phyloP scores from a whole-genome alignment of 2,113 vertebrate species.

The Rhea americana region DNA sequence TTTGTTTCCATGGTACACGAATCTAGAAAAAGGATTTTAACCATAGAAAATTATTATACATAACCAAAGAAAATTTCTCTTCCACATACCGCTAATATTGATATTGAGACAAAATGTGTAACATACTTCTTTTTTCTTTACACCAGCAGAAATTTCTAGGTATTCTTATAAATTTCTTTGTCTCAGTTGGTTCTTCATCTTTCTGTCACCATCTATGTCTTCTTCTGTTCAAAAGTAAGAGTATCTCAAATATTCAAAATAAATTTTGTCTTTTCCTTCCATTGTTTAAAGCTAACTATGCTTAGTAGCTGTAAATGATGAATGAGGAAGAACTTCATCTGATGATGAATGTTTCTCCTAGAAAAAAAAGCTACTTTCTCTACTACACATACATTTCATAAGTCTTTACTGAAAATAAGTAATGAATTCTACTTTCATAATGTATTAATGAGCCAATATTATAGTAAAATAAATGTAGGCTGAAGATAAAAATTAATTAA shows the following conservation, averaged over 20 bases:
- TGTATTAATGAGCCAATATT: not conserved
- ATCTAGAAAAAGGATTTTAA: not conserved
- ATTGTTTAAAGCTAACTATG: not conserved
- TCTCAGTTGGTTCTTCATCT: not conserved
- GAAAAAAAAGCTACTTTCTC: not conserved
- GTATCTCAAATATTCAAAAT: not conserved
- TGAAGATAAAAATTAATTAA: conserved; percentile 4
- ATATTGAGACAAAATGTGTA: not conserved
- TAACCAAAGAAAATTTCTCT: not conserved
- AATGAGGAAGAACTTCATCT: not conserved
- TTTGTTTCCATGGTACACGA: not conserved
- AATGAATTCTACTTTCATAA: not conserved
- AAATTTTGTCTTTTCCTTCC: not conserved
- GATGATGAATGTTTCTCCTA: not conserved
- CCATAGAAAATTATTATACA: not conserved
- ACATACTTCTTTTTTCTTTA: not conserved
- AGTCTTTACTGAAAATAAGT: not conserved
- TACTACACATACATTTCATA: not conserved
- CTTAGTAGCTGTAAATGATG: not conserved
- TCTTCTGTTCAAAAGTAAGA: not conserved
- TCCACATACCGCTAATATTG: not conserved
- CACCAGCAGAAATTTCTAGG: not conserved
- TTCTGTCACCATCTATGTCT: not conserved
- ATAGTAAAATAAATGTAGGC: not conserved
- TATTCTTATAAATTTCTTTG: not conserved